phyloP scores from a whole-genome alignment of 2,797 vertebrate genomes.

The Cryptoprocta ferox region DNA sequence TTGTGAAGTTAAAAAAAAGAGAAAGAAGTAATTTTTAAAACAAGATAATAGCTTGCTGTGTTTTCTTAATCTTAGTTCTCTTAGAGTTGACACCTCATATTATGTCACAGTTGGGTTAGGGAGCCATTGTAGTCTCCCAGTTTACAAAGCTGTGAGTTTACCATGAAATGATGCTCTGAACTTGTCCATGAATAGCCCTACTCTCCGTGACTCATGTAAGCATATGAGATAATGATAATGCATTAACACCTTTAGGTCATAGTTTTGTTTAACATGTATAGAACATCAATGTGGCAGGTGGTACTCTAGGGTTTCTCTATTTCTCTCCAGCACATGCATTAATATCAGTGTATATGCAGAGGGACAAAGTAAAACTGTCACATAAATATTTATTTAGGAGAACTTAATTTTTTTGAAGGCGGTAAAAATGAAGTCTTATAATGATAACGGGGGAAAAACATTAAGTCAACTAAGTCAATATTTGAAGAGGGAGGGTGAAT shows the following conservation, averaged over 20 bases:
- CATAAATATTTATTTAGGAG: slow-evolving; percentile 50
- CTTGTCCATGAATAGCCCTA: not conserved
- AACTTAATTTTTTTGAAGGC: slow-evolving; percentile 53
- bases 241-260: not conserved
- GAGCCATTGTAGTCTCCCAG: not conserved
- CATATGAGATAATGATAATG: not conserved
- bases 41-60: not conserved
- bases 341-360: not conserved
- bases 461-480: slow-evolving; percentile 68
- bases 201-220: not conserved
- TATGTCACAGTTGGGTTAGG: not conserved
- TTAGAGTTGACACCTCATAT: not conserved
- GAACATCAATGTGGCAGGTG: not conserved
- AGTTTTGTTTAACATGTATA: not conserved
- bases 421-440: slow-evolving; percentile 49
- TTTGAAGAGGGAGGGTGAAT: slow-evolving; percentile 56
- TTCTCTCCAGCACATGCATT: not conserved
- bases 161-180: not conserved
- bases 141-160: not conserved
- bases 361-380: slow-evolving; percentile 9
- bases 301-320: not conserved
- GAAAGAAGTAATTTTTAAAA: slow-evolving; percentile 6
- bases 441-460: slow-evolving; percentile 24
- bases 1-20: not conserved
- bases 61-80: not conserved